Evolutionary conservation across 2,113 vertebrate species (phyloP).

Genomic region (Grantiella picta): DNA sequence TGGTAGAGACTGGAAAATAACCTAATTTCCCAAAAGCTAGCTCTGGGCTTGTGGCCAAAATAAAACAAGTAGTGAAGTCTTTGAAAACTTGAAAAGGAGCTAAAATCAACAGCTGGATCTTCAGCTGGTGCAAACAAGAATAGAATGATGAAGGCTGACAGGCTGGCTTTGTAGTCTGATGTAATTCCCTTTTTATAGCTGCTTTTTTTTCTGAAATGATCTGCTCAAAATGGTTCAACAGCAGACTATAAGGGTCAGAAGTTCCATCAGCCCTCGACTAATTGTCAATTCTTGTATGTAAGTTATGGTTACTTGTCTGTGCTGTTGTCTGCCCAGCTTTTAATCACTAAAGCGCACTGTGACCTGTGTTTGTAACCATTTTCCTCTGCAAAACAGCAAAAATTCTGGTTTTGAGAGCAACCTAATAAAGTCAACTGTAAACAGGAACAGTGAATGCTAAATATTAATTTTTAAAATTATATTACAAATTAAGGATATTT

Average conservation of each 20-base stretch:
- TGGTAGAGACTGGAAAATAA: background rate
- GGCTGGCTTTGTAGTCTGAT: background rate
- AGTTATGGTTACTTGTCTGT: background rate
- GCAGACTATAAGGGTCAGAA: background rate
- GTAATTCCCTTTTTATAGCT: background rate
- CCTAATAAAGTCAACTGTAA: background rate
- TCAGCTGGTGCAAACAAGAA: background rate
- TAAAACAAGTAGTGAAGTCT: background rate
- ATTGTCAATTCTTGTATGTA: background rate
- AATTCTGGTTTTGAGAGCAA: background rate
- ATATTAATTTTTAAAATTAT: background rate
- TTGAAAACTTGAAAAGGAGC: background rate
- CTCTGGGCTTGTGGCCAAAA: background rate
- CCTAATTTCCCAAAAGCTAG: background rate
- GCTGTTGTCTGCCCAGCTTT: background rate
- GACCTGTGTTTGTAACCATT: background rate
- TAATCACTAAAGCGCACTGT: background rate
- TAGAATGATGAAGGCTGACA: background rate
- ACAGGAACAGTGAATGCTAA: background rate
- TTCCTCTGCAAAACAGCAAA: background rate
- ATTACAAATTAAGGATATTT: background rate
- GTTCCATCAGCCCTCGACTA: background rate
- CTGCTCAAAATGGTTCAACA: background rate
- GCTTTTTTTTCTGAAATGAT: background rate
- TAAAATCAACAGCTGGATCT: conserved; percentile 6